Evolutionary conservation across 1,140 invertebrate species (phyloP).

Genomic region (Paraescarpia echinospica): DNA sequence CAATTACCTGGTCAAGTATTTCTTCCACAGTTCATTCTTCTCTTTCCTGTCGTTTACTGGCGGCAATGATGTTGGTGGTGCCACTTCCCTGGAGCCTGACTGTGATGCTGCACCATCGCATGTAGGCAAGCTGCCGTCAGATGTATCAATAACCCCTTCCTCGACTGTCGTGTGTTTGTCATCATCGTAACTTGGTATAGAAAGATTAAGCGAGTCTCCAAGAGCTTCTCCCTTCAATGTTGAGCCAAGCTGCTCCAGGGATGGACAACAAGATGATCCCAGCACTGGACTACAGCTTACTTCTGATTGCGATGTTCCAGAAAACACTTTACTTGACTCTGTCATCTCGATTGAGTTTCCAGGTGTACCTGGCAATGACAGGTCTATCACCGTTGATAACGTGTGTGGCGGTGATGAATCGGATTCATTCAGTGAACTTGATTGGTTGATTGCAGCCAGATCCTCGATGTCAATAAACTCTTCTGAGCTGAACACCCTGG

Average conservation of each 20-base stretch:
- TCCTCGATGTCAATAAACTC: not conserved
- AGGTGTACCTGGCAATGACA: not conserved
- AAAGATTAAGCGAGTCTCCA: constrained; percentile 20
- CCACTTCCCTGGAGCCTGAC: not conserved
- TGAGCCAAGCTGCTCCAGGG: constrained; percentile 9
- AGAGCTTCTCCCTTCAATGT: not conserved
- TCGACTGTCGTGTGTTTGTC: not conserved
- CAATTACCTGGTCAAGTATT: constrained; percentile 58
- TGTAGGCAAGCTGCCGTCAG: not conserved
- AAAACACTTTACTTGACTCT: not conserved
- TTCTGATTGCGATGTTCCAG: not conserved
- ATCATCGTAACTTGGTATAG: constrained; percentile 18
- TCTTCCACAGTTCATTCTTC: constrained; percentile 66
- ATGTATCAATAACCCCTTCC: not conserved
- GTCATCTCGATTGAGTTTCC: not conserved
- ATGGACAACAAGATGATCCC: not conserved
- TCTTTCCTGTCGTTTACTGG: constrained; percentile 27
- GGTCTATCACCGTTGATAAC: not conserved
- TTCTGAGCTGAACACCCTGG: not conserved
- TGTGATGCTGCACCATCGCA: not conserved
- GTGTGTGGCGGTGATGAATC: not conserved
- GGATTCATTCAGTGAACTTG: not conserved
- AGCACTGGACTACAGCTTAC: not conserved
- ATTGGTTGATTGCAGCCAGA: not conserved
- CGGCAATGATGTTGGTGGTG: not conserved